Base-by-base conservation (phyloP, 2,113 vertebrate genomes). In the Fulica atra region DNA sequence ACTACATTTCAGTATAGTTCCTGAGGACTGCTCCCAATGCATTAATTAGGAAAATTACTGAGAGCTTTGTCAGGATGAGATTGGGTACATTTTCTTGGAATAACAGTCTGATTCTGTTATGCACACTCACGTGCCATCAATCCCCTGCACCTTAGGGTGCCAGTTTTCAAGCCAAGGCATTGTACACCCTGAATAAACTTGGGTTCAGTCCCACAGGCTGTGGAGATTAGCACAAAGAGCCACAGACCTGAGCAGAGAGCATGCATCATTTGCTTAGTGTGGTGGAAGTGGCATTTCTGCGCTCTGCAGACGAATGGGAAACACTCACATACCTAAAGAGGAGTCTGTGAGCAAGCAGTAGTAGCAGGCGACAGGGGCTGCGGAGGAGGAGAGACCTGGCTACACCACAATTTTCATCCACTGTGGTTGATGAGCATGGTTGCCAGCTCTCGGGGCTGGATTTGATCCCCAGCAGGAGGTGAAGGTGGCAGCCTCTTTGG, bases 41-140 rank as follows among this genome's bases (percentile, higher is more conserved):
- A 74, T 86, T 92, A 81, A 93, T 95, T 73, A 87, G 13, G 3
- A 74, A 94, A 92, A 93, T 95, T 74, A 68, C 56, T 48, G 5
- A 57, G 56, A 65, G 60, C 78, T 92, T 86, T 88, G 60, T 63
- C 0, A 2, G 72, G 44, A 77, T 68, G 46, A 61, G 81, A 66
- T 46, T 26, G 31, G 44, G 61, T 81, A 40, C 64, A 18, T 3
- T 89, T 92, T 92, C 83, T 76, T 38, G 51, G 85, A 93, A 91
- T 35, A 70, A 53, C 57, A 65, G 13, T 44, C 38, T 69, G n/a
- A 61, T 92, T 88, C 61, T 35, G 42, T 81, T 50, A 3, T 46
- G 64, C 44, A 33, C 23, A 14, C 38, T 79, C 21, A 50, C 8
- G 72, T 86, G 64, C 91, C 68, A 24, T 81, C 70, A 88, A 83